phyloP scores from a whole-genome alignment of 2,797 vertebrate genomes.

The Cyclopterus lumpus region DNA sequence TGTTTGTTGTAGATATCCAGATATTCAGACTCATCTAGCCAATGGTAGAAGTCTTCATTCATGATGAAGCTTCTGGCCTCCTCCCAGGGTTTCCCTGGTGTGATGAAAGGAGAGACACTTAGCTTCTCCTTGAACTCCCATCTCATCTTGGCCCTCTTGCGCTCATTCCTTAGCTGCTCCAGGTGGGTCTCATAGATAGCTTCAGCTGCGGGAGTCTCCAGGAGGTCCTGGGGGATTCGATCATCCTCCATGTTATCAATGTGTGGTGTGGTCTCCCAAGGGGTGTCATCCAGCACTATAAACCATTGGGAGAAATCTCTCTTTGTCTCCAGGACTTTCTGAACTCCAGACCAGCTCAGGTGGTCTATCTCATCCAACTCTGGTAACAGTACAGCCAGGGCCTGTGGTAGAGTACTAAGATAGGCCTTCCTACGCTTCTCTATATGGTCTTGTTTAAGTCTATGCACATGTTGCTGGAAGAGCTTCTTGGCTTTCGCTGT shows the following conservation, averaged over 20 bases:
- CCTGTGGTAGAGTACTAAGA: conserved; percentile 89
- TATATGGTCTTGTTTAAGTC: conserved; percentile 96
- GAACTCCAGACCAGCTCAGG: conserved; percentile 90
- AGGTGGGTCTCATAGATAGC: conserved; percentile 88
- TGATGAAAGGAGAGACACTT: conserved; percentile 92
- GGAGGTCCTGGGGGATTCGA: conserved; percentile 93
- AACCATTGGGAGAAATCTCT: conserved; percentile 94
- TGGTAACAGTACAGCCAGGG: conserved; percentile 88
- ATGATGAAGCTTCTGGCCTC: conserved; percentile 98
- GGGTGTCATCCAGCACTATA: conserved; percentile 94
- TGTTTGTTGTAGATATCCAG: conserved; percentile 95
- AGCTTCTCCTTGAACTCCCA: conserved; percentile 93
- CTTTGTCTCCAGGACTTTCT: conserved; percentile 93
- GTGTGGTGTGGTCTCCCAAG: conserved; percentile 93
- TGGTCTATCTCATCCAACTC: conserved; percentile 93
- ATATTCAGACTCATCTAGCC: conserved; percentile 93
- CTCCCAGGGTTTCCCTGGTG: conserved; percentile 97
- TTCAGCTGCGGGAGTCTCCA: conserved; percentile 90
- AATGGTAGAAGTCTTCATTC: conserved; percentile 96
- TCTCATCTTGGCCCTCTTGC: conserved; percentile 91
- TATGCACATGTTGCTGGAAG: conserved; percentile 93
- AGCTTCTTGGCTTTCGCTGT: conserved; percentile 95
- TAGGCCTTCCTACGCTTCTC: conserved; percentile 90
- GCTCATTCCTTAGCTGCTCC: conserved; percentile 90
- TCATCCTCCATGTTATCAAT: conserved; percentile 91